These are phyloP conservation scores for Acomys russatus DNA, from an alignment of 2,797 vertebrate species.

Conservation along the genomic window DNA sequence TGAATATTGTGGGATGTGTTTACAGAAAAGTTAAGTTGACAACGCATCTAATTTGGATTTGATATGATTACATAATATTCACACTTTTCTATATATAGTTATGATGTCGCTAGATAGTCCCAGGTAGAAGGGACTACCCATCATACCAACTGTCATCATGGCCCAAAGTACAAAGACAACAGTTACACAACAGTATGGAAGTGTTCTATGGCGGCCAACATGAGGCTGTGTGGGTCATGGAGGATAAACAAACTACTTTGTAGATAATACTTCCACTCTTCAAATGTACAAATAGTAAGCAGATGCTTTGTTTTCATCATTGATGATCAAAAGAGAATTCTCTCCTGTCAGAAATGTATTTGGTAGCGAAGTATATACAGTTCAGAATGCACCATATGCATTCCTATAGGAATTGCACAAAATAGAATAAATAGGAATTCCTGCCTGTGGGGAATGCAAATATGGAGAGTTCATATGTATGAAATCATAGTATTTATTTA, in stretches of 20 bases:
- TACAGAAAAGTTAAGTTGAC: neutral
- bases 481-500: neutral
- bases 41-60: conserved; percentile 22
- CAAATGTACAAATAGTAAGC: conserved; percentile 35
- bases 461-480: neutral
- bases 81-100: neutral
- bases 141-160: neutral
- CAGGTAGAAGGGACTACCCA: neutral
- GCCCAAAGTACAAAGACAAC: conserved; percentile 8
- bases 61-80: neutral
- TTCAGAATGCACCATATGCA: neutral
- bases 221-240: neutral
- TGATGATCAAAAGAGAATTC: conserved; percentile 61
- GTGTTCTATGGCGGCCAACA: neutral
- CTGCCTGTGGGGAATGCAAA: neutral
- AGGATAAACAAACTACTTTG: neutral
- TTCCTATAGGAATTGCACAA: neutral
- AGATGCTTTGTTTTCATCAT: conserved; percentile 47
- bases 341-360: conserved; percentile 36
- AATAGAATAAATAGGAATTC: conserved; percentile 48
- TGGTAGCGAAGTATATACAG: neutral
- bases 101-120: neutral
- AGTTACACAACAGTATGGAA: neutral
- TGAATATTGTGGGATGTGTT: neutral
- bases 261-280: conserved; percentile 34